phyloP scores from a whole-genome alignment of 2,113 vertebrate genomes.

The Eurystomus gularis region DNA sequence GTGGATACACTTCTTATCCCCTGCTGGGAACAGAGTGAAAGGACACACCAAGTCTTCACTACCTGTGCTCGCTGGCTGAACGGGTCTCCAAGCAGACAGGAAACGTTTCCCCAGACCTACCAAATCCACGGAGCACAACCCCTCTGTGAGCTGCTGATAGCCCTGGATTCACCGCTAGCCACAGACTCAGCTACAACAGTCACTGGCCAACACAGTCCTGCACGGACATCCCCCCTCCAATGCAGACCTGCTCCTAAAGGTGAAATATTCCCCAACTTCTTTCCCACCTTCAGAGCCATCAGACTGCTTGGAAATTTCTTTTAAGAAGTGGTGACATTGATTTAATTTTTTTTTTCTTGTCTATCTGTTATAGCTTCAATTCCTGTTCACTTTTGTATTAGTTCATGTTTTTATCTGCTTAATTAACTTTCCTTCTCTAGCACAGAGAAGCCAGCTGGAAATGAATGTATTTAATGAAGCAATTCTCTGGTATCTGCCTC shows the following conservation, averaged over 20 bases:
- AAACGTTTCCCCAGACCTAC: background rate
- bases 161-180: background rate
- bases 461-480: background rate
- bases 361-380: background rate
- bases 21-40: background rate
- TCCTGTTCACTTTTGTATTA: background rate
- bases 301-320: background rate
- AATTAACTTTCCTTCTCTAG: background rate
- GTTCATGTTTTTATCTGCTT: background rate
- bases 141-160: background rate
- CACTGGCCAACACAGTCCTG: background rate
- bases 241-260: background rate
- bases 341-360: background rate
- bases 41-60: background rate
- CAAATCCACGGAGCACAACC: background rate
- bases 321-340: background rate
- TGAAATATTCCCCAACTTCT: background rate
- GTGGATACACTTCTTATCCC: background rate
- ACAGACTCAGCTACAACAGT: background rate
- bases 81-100: background rate
- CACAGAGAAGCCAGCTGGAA: background rate
- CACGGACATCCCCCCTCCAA: fast-evolving
- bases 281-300: background rate
- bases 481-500: background rate
- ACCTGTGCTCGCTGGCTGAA: too few species aligned